Evolutionary conservation across 2,888 invertebrate species (phyloP), one percentile per base, ranked within the genome.

Genomic region (Coecobrya sp.): DNA sequence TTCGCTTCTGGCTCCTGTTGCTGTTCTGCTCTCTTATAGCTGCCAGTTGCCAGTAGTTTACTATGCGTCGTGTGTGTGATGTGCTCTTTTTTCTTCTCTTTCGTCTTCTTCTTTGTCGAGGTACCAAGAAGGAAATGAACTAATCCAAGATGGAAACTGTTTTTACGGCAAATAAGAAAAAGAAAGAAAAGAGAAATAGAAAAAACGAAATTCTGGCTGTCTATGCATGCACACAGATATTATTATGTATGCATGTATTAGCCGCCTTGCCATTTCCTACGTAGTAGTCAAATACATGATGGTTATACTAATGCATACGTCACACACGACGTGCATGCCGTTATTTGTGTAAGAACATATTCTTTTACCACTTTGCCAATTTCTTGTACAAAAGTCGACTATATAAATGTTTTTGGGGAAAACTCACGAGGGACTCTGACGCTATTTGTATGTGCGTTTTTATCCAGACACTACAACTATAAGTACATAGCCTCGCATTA

Each of bases 91-190:
- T 8, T 59, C 19, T 19, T 59, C 22, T 68, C 11, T 68, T 30
- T 30, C 30, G 36, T 68, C 68, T 68, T 68, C 68, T 68, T 68
- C 68, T 55, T 16, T 49, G 19, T 36, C 59, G n/a, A 68, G 68
- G 16, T 36, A 87, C 59, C 76, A 55, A 30, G 68, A 76, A 84
- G 84, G 90, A 91, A 91, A 91, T 86, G 91, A 91, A 86, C 86
- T 91, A 91, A 91, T 91, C 91, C 91, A 81, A 86, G 91, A 81
- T 86, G 81, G 91, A 86, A 86, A 81, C 91, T 68, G 79, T 86
- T 91, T 90, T 91, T 85, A 90, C 90, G 79, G 90, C 90, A 90
- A 86, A 85, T 90, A 91, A 86, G 91, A 86, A 91, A 62, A 91
- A 62, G 49, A 68, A 68, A 81, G 52, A 68, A 68, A 70, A 49